Evolutionary conservation across 2,113 vertebrate species (phyloP), one percentile per base, ranked within the genome.

Genomic region (Telmatochromis sp.): DNA sequence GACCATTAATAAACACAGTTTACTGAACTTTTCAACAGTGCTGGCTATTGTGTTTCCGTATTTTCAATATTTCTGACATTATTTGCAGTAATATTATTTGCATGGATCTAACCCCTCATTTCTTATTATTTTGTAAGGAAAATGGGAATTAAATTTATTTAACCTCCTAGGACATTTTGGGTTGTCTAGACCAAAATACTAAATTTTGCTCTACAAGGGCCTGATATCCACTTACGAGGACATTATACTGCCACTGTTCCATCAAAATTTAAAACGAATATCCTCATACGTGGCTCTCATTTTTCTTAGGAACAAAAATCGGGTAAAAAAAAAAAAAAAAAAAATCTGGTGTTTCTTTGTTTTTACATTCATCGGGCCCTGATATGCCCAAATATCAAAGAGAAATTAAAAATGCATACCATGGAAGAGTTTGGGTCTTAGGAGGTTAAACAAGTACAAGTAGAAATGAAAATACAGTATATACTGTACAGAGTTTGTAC

Each of bases 1-100:
- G 73, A 93, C 58, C 84, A 89, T 86, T 47, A 95, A 94, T 93
- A 95, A 95, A 95, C 73, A 81, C 83, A 85, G 71, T 91, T 92
- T 90, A 87, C 73, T 80, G 73, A 94, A 92, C 81, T 75, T 91
- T 83, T 79, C 23, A 82, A 79, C 83, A 23, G 33, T 80, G 58
- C 23, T 1, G 65, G 9, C 45, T 73, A 45, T 83, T 80, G 47
- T 79, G 14, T 75, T 50, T 78, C 23, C 0, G 2, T 75, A 47
- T 35, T 80, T 65, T 13, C 26, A 47, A 13, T 50, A 13, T 78
- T 78, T 28, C 4, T 12, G 45, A 51, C 10, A 31, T 50, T 78
- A 31, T 31, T 11, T 28, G 23, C 1, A 75, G 40, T 17, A 2
- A 7, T 47, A 7, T 75, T 26, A 7, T 47, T 15, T 45, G 23